phyloP scores from a whole-genome alignment of 2,797 vertebrate species.

The Catostomus latipinnis region DNA sequence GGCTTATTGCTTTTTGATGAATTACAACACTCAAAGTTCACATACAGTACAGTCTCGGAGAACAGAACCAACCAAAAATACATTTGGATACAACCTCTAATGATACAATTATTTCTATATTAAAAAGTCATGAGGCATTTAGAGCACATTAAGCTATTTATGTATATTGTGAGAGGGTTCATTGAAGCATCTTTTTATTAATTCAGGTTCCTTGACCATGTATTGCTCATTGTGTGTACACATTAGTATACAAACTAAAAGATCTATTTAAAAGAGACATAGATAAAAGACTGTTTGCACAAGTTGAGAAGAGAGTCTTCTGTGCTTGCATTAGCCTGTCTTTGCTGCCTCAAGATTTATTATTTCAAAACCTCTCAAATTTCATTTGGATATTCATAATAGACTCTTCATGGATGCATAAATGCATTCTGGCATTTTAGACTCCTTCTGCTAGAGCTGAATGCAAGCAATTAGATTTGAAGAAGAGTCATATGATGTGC shows the following conservation, averaged over 20 bases:
- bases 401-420: not conserved
- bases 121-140: constrained; percentile 17
- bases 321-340: constrained; percentile 5
- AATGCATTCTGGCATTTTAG: constrained; percentile 17
- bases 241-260: constrained; percentile 6
- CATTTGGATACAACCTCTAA: not conserved
- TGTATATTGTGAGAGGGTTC: not conserved
- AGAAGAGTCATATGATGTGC: constrained; percentile 18
- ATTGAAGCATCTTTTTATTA: not conserved
- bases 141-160: not conserved
- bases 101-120: not conserved
- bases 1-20: constrained; percentile 28
- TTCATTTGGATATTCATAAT: constrained; percentile 22
- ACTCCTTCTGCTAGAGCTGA: constrained; percentile 15
- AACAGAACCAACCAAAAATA: not conserved
- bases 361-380: constrained; percentile 34
- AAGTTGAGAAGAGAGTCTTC: not conserved
- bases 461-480: constrained; percentile 36
- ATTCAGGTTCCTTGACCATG: not conserved
- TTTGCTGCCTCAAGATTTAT: constrained; percentile 9
- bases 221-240: not conserved
- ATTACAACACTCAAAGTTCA: constrained; percentile 26
- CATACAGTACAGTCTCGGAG: constrained; percentile 5
- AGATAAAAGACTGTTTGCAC: constrained; percentile 2
- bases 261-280: not conserved